Evolutionary conservation across 2,888 invertebrate species (phyloP), one percentile per base, ranked within the genome.

Genomic region (Rapana venosa): DNA sequence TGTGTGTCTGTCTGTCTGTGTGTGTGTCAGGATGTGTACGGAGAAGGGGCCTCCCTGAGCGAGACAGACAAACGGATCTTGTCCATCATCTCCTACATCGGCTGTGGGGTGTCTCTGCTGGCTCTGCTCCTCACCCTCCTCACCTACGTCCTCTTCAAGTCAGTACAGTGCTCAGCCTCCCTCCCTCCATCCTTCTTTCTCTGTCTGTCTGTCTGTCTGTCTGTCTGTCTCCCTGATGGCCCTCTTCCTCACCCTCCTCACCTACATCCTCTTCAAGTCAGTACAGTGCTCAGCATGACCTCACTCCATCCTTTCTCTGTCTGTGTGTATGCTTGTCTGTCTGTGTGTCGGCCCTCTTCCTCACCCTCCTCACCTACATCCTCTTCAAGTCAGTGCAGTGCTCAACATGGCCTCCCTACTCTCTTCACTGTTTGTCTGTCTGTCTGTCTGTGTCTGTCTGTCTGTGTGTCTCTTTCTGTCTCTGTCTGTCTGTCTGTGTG

Each of bases 141-240:
- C 26, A 96, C 97, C 4, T 97, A 96, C 92, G 93, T 95, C 4
- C 91, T 96, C 30, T 97, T 97, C 94, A 96, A 96, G 96, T 96
- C 94, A 91, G 92, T 87, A 84, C 30, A 26, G 20, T 61, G 2
- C 8, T 8, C 47, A 47, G 47, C 4, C 47, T 47, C 47, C 8
- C 4, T 47, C 47, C 8, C 4, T 47, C 47, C 8, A 8, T 47
- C 47, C 8, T 47, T 47, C 47, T 47, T 8, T 47, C 4, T 47
- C 47, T 47, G 47, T 47, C 47, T 47, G 47, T 47, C 47, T 5
- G 47, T 47, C 47, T 47, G 47, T 30, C 81, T 81, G 17, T 30
- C n/a, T 81, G 26, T 30, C 61, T 32, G n/a, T 87, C 47, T 47
- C 47, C 47, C 47, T 47, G 47, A 2, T 47, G 8, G 47, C 47